Conservation (phyloP, 2,113 vertebrate genomes). For the Equus quagga region DNA sequence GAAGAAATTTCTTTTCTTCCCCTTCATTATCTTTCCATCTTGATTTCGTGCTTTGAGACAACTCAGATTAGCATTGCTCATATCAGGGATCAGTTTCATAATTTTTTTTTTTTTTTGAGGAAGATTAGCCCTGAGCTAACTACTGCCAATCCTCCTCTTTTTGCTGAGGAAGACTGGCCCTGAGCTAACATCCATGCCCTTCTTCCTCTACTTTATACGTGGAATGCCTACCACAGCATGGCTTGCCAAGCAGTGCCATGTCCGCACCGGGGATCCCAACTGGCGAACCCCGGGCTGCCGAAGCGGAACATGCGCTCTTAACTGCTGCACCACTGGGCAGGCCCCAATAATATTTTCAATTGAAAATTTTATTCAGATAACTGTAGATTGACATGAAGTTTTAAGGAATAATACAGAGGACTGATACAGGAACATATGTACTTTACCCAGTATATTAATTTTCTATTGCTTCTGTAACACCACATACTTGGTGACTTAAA, state of each 20-base stretch:
- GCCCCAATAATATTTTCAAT: background rate
- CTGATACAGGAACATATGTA: background rate
- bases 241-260: no score
- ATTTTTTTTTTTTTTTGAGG: no score
- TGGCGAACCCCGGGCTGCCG: no score
- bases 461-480: background rate
- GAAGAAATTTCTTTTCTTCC: background rate
- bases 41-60: background rate
- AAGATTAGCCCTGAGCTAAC: no score
- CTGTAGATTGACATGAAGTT: background rate
- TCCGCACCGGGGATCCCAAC: no score
- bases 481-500: background rate
- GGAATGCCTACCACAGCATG: no score
- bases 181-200: no score
- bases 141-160: no score
- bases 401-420: background rate
- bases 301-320: no score
- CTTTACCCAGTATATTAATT: background rate
- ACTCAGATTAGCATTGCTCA: background rate
- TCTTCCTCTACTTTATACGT: no score
- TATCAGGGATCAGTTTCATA: background rate
- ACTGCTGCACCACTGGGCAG: no score
- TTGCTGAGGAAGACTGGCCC: no score
- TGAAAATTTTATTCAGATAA: background rate
- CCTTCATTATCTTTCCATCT: background rate